phyloP scores from a whole-genome alignment of 2,113 vertebrate genomes.

The Lampris megalopsis region DNA sequence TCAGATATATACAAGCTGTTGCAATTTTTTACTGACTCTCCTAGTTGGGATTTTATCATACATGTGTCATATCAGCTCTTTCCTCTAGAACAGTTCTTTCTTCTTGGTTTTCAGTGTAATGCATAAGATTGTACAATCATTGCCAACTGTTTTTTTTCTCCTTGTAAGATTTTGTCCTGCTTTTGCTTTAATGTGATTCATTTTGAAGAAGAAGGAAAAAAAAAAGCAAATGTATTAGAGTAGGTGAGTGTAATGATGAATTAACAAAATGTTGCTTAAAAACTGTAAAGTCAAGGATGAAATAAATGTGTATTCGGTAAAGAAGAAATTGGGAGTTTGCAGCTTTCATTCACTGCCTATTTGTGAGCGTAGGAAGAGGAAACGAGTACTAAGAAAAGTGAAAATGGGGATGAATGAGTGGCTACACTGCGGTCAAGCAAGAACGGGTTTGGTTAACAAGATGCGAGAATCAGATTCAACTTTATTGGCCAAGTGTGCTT shows the following conservation, averaged over 20 bases:
- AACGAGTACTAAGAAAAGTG: slow-evolving; percentile 13
- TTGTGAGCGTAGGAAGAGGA: slow-evolving; percentile 19
- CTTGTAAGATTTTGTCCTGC: slow-evolving; percentile 22
- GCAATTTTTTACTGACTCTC: slow-evolving; percentile 50
- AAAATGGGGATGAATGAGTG: slow-evolving; percentile 27
- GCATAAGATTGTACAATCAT: slow-evolving; percentile 8
- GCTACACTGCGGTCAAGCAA: slow-evolving; percentile 26
- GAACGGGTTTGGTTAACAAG: slow-evolving; percentile 76
- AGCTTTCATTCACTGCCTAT: slow-evolving; percentile 38
- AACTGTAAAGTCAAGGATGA: slow-evolving; percentile 65
- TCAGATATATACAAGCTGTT: slow-evolving; percentile 33
- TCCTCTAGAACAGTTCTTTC: slow-evolving; percentile 12
- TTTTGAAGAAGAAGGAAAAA: slow-evolving; percentile 51
- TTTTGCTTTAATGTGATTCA: slow-evolving; percentile 49
- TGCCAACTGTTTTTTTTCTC: slow-evolving; percentile 16
- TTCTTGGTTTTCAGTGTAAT: slow-evolving; percentile 12
- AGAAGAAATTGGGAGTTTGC: slow-evolving; percentile 43
- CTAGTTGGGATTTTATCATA: slow-evolving; percentile 26
- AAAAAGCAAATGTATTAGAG: slow-evolving; percentile 64
- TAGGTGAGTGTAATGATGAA: slow-evolving; percentile 65
- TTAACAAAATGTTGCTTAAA: slow-evolving; percentile 67
- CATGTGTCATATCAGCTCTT: slow-evolving; percentile 26
- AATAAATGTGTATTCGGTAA: slow-evolving; percentile 73
- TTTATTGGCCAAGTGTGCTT: too few relatives aligned
- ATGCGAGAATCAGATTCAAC: background rate